These are phyloP conservation scores for Scaptomyza graminum DNA, from an alignment of 1,140 invertebrate genomes.

Conservation along the genomic window DNA sequence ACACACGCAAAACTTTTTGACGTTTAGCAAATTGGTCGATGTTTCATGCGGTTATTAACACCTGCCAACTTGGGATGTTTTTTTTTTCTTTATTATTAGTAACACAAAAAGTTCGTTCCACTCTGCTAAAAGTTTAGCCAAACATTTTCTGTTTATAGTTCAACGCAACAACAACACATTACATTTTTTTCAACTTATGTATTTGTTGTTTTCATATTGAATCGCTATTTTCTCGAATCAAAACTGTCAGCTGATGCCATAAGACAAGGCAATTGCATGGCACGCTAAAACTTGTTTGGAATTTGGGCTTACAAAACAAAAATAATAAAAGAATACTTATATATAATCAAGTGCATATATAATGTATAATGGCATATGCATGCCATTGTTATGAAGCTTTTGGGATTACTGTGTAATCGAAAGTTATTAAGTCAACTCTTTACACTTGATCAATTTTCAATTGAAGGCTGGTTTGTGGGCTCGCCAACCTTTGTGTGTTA, in stretches of 20 bases:
- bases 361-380: too few relatives aligned
- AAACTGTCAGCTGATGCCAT: neutral
- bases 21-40: slow-evolving; percentile 11
- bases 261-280: neutral
- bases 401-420: neutral
- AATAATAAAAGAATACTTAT: too few relatives aligned
- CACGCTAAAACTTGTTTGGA: too few relatives aligned
- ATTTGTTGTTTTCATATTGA: neutral
- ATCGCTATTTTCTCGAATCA: neutral
- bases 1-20: neutral
- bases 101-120: too few relatives aligned
- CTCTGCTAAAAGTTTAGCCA: too few relatives aligned
- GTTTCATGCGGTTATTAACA: neutral
- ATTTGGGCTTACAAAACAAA: too few relatives aligned
- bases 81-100: too few relatives aligned
- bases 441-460: neutral
- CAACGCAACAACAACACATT: too few relatives aligned
- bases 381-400: neutral
- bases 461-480: neutral
- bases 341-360: too few relatives aligned
- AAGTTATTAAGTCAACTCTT: slow-evolving; percentile 1
- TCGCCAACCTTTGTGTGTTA: neutral
- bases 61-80: too few relatives aligned
- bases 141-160: too few relatives aligned
- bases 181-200: neutral